These are phyloP conservation scores for Lasiurus cinereus DNA, from an alignment of 2,113 vertebrate genomes.

Conservation along the genomic window DNA sequence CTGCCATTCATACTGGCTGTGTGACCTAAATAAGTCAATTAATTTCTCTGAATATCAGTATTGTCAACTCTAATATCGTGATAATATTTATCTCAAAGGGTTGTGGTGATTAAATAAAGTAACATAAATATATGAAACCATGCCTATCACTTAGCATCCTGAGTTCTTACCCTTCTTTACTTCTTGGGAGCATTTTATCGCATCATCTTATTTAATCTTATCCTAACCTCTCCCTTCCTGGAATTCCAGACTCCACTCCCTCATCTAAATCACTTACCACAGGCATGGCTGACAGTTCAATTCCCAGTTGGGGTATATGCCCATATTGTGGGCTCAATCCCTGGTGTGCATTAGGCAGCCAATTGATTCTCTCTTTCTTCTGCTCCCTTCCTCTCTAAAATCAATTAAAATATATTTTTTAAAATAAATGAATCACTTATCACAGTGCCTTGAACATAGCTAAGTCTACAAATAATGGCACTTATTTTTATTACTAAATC, in stretches of 20 bases:
- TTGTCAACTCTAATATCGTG: conserved; percentile 2
- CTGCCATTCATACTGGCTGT: neutral
- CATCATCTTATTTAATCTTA: neutral
- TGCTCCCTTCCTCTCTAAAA: too few species aligned
- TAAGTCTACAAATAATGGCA: conserved; percentile 21
- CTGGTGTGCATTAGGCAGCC: too few species aligned
- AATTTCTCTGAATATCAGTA: conserved; percentile 33
- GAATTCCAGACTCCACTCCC: neutral
- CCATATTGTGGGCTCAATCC: too few species aligned
- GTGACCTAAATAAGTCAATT: neutral
- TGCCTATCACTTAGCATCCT: neutral
- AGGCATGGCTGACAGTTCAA: neutral
- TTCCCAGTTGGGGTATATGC: too few species aligned
- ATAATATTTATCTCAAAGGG: neutral
- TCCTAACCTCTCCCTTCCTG: neutral
- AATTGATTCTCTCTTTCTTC: too few species aligned
- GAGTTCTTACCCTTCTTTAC: neutral
- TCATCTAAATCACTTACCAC: conserved; percentile 32
- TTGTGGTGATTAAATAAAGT: neutral
- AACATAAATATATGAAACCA: neutral
- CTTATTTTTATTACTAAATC: conserved; percentile 1
- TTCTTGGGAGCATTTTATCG: neutral
- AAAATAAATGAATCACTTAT: conserved; percentile 10
- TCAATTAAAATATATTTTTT: too few species aligned
- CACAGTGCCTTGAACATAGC: neutral